Evolutionary conservation across 1,140 invertebrate species (phyloP), one percentile per base, ranked within the genome.

Genomic region (Hestina assimilis): DNA sequence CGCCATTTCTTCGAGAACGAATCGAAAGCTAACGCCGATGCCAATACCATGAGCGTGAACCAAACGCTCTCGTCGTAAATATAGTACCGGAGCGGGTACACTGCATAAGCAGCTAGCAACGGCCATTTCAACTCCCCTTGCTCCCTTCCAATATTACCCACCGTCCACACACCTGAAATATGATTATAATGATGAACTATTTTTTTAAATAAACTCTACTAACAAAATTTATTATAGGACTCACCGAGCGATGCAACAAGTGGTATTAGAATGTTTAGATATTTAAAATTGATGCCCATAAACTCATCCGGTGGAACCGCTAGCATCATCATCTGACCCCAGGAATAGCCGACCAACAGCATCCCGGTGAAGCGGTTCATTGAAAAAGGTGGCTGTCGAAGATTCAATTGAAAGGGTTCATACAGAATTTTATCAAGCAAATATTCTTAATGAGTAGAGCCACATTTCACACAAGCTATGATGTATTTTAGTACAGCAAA

Each of bases 111-210:
- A 1, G 91, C 92, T 0, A 93, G 21, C 0, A 97, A 73, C 0
- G 95, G 90, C 67, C 91, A 89, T 88, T 92, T 92, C 11, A 96
- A 87, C 0, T 88, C 84, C 5, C 95, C 95, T 69, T 91, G 84
- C 76, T 97, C 93, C 35, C 93, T 90, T 0, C 97, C 96, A 71
- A 98, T 94, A 75, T 98, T 98, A 8, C 96, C 96, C 7, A 98
- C 94, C 0, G 93, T 87, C 93, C 96, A 95, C 0, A 97, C 94
- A 73, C 96, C 96, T 96, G 72, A 33, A 78, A 26, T 40, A 15
- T 9, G 23, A 42, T 11, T 12, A 17, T n/a, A 14, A 12, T 11
- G 1, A 7, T 4, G 26, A 28, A 28, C n/a, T 2, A 8, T 28
- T 28, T 28, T 28, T 8, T 31, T 35, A 19, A 15, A 35, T 8